Percentiles rank a stretch among this genome's conserved stretches.
These are phyloP conservation scores for Heliconius charithonia DNA, from an alignment of 2,888 invertebrate genomes.

Conservation along the genomic window DNA sequence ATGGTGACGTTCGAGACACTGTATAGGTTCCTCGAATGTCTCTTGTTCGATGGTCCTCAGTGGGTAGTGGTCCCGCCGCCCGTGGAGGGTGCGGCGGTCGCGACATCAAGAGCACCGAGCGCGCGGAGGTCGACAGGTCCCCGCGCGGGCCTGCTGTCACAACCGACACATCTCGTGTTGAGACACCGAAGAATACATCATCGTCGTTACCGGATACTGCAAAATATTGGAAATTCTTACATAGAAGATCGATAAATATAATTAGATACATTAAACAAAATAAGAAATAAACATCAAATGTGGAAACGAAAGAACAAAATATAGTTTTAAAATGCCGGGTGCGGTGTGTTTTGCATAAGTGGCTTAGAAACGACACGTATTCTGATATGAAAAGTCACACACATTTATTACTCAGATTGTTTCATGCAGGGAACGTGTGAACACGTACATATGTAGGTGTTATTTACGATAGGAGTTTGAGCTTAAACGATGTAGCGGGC, in stretches of 20 bases:
- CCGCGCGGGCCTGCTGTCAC: conserved; percentile 85
- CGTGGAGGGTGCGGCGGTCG: conserved; percentile 64
- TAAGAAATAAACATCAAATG: conserved; percentile 2
- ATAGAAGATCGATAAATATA: background rate
- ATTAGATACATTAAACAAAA: background rate
- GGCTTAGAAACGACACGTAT: conserved; percentile 38
- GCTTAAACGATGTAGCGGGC: conserved; percentile 35
- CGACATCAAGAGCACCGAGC: conserved; percentile 76
- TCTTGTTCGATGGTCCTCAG: conserved; percentile 64
- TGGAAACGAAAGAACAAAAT: background rate
- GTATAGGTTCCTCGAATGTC: conserved; percentile 69
- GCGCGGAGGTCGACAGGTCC: conserved; percentile 68
- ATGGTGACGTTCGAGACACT: conserved; percentile 65
- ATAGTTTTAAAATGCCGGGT: conserved; percentile 35
- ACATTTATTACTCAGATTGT: conserved; percentile 44
- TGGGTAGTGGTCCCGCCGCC: conserved; percentile 62
- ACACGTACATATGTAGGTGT: conserved; percentile 37
- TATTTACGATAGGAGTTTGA: conserved; percentile 24
- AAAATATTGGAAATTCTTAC: conserved; percentile 47
- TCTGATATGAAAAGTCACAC: conserved; percentile 39
- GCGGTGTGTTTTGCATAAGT: conserved; percentile 36
- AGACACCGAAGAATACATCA: conserved; percentile 86
- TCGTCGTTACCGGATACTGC: conserved; percentile 82
- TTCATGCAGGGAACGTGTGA: conserved; percentile 44
- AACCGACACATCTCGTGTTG: conserved; percentile 87